Conservation (phyloP, 2,113 vertebrate species). For the Cavia aperea region DNA sequence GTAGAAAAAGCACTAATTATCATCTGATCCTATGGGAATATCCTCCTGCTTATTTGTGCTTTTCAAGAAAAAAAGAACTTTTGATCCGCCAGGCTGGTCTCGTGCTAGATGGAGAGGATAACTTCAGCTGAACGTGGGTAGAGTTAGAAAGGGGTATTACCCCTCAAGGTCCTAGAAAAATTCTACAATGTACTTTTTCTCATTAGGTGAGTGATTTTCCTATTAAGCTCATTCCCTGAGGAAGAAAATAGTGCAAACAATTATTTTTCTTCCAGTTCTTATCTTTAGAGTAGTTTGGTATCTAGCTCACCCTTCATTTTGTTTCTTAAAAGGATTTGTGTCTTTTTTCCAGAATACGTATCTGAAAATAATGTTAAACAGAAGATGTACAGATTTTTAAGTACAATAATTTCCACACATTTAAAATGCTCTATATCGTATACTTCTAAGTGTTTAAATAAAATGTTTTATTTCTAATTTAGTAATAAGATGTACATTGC, state of each 20-base stretch:
- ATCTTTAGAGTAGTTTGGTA: neutral
- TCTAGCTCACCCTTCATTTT: neutral
- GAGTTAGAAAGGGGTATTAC: neutral
- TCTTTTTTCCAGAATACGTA: neutral
- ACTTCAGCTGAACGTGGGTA: neutral
- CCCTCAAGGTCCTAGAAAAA: neutral
- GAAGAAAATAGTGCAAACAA: conserved; percentile 6
- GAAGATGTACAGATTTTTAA: neutral
- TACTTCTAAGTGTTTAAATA: neutral
- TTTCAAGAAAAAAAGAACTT: neutral
- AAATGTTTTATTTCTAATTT: neutral
- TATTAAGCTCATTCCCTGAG: neutral
- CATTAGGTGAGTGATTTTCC: neutral
- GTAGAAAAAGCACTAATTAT: neutral
- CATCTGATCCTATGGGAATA: neutral
- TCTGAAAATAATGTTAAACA: conserved; percentile 16
- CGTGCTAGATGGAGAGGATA: neutral
- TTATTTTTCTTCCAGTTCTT: conserved; percentile 30
- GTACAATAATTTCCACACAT: neutral
- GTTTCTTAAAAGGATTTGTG: neutral
- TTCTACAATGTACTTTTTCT: neutral
- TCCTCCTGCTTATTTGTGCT: neutral
- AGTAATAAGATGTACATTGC: neutral
- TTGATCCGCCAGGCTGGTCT: neutral
- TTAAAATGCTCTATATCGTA: neutral